phyloP scores from a whole-genome alignment of 2,113 vertebrate species.

The Syrrhaptes paradoxus region DNA sequence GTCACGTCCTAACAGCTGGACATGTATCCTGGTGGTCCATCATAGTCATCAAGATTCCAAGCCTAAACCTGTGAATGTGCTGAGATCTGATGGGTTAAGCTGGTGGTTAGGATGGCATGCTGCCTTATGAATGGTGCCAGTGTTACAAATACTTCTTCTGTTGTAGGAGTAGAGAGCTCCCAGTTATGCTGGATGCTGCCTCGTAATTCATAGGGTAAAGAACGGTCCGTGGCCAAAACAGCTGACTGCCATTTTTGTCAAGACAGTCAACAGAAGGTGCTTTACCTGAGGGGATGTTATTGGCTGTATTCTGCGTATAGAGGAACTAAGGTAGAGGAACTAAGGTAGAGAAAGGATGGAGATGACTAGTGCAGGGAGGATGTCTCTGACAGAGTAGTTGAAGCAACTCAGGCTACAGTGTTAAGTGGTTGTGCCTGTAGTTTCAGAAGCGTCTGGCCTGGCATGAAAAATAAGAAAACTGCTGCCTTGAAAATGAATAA shows the following conservation, averaged over 20 bases:
- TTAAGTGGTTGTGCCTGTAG: neutral
- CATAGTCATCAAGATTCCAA: neutral
- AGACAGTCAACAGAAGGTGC: neutral
- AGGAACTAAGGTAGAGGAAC: neutral
- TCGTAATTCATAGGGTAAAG: neutral
- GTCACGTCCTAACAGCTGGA: neutral
- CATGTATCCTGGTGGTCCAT: neutral
- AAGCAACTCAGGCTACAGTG: fast-evolving
- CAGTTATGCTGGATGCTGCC: neutral
- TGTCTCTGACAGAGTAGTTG: neutral
- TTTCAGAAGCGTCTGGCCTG: neutral
- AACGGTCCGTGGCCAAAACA: neutral
- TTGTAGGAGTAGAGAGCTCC: neutral
- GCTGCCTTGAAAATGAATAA: neutral
- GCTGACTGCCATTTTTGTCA: neutral
- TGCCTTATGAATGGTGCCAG: neutral
- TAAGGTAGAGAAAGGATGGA: neutral
- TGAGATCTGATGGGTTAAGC: neutral
- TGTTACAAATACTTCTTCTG: neutral
- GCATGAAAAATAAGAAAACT: neutral
- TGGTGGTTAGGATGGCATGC: neutral
- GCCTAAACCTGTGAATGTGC: neutral
- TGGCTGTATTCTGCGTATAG: neutral
- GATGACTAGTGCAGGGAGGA: neutral
- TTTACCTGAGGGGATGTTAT: neutral